Base-by-base conservation (phyloP, 2,797 vertebrate genomes). In the Aldrovandia affinis region DNA sequence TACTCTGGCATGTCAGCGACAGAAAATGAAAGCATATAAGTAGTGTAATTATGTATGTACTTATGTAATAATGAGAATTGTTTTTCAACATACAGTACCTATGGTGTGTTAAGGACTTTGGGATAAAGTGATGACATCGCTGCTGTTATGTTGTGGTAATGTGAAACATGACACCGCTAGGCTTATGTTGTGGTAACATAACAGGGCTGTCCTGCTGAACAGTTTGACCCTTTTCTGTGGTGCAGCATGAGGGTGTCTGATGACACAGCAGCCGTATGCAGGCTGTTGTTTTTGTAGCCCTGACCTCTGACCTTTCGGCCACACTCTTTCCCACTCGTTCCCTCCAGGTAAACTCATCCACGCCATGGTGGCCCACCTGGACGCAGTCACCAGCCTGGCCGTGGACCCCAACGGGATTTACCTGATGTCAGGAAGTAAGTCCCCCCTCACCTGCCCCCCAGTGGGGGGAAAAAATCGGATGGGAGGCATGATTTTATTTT, bases 401-500 rank as follows among this genome's bases (percentile, higher is more conserved):
- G 98, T 99, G 89, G 98, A 99, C 94, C 98, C 98, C 82, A 99
- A 99, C 90, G 98, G 98, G 92, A 99, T 99, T 93, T 99, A 99
- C 94, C 93, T 99, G 94, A 99, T 99, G 97, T 99, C 98, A 86
- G 98, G 98, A 96, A 99, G 98, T 99, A 96, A 97, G 90, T 83
- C 14, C 28, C 30, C 50, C 0, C 78, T 39, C 33, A 5, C 25
- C 33, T 80, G 54, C 55, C 6, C 30, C 73, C 20, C 20, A 63
- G n/a, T n/a, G n/a, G n/a, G n/a, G n/a, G n/a, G n/a, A n/a, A n/a
- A n/a, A n/a, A n/a, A n/a, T n/a, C 20, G 22, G 14, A 25, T 50
- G n/a, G 9, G 8, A 18, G 3, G 20, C 55, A n/a, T 33, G 42
- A 44, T 25, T 44, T 18, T 70, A 50, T n/a, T n/a, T n/a, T n/a